phyloP scores from a whole-genome alignment of 2,888 invertebrate species.

The Cephus sareptanus region DNA sequence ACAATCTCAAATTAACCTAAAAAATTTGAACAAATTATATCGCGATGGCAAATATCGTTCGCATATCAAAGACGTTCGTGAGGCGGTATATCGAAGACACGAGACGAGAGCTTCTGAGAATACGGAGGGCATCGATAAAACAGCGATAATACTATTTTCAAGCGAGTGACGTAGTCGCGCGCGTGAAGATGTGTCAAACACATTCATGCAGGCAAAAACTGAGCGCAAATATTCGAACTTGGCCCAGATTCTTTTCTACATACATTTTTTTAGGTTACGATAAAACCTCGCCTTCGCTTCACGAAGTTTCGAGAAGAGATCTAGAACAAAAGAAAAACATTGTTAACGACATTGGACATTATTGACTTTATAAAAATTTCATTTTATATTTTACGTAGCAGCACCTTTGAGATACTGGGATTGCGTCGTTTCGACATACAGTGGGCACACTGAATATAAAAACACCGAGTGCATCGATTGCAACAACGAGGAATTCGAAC shows the following conservation, averaged over 20 bases:
- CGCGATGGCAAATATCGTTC: neutral
- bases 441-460: neutral
- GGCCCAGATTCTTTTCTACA: neutral
- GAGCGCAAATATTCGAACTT: neutral
- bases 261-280: neutral
- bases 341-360: neutral
- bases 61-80: neutral
- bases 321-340: neutral
- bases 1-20: neutral
- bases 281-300: neutral
- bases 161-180: neutral
- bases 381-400: neutral
- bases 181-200: neutral
- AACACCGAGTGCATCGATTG: neutral
- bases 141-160: neutral
- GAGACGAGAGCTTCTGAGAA: neutral
- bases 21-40: neutral
- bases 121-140: neutral
- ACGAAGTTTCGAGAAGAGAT: neutral
- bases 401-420: neutral
- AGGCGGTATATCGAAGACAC: neutral
- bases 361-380: neutral
- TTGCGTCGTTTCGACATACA: neutral
- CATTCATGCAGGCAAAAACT: neutral
- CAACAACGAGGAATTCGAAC: constrained; percentile 6